Base-by-base conservation (phyloP, 2,113 vertebrate species). In the Lepus timidus region DNA sequence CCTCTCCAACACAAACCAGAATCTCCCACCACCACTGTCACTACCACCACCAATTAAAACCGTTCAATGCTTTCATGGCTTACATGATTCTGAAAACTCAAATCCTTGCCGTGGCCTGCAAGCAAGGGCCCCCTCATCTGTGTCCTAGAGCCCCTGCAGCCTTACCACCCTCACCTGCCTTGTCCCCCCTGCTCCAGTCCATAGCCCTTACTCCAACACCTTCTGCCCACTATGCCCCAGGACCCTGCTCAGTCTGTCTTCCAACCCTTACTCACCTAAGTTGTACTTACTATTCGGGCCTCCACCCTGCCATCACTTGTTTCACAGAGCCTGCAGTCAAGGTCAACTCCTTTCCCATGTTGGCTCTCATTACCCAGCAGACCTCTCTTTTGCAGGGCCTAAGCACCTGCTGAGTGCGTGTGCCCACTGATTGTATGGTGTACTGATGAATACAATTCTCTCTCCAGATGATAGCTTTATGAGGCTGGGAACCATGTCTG, bases 341-440 rank as follows among this genome's bases (percentile, higher is more conserved):
- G 76, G 49, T n/a, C 55, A 78, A 33, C 68, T 36, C 64, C n/a
- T 61, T 33, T 82, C 58, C 22, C 8, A 20, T 17, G 10, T 9
- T 33, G 75, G 64, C 44, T 93, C 74, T 81, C 29, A 1, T 6
- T 29, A 29, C 55, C 83, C 70, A 39, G 4, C 1, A 22, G 58
- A 65, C 27, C 49, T 91, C 51, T 88, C 17, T 68, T 91, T 78
- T 75, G 12, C 31, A 85, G 76, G 31, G 58, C 4, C n/a, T 36
- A n/a, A 17, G 55, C 55, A 58, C 55, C 55, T 58, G 17, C 14
- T 14, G 14, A 16, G 13, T 52, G 51, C 44, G 25, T 12, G 55
- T 70, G 51, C 65, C 83, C 5, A 33, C 58, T 67, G 74, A 84
- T 71, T 96, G 70, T 65, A 49, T 70, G 62, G 70, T 81, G 52